Percentiles rank a stretch among this genome's conserved stretches.
Conservation (phyloP, 2,113 vertebrate genomes). For the Lycaon pictus region DNA sequence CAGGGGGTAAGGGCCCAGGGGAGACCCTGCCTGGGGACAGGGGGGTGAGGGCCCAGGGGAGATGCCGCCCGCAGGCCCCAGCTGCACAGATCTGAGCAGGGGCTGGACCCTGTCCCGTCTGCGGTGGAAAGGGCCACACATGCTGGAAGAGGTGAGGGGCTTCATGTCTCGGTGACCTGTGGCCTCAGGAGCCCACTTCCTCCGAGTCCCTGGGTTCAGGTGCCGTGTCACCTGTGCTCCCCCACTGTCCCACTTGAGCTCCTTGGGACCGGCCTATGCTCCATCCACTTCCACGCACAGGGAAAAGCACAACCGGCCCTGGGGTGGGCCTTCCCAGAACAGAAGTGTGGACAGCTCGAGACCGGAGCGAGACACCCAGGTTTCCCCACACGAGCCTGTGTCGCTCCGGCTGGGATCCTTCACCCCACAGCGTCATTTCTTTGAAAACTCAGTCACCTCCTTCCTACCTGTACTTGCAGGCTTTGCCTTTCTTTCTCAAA, state of each 20-base stretch:
- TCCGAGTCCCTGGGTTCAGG: background rate
- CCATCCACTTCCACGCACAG: background rate
- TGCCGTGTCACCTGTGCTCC: background rate
- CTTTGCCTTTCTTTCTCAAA: background rate
- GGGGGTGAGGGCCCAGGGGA: no score
- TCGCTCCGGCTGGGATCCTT: background rate
- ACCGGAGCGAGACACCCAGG: no score
- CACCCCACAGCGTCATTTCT: background rate
- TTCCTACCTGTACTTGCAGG: background rate
- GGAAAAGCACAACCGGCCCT: background rate
- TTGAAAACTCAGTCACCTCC: background rate
- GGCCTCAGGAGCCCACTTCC: background rate
- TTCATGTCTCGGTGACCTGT: background rate
- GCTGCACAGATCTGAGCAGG: no score
- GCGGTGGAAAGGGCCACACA: background rate
- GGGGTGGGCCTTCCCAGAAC: background rate
- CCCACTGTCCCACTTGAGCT: accelerated
- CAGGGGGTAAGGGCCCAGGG: no score
- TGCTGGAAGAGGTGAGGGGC: background rate
- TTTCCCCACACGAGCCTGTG: no score
- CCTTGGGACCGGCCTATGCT: background rate
- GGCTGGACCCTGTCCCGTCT: background rate
- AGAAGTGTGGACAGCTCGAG: background rate
- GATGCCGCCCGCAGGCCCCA: no score
- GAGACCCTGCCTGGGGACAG: no score